A percentile compares a stretch with the other conserved stretches of the same genome.
These are phyloP conservation scores for Stictocephala bisonia DNA, from an alignment of 2,888 invertebrate species.

Conservation along the genomic window DNA sequence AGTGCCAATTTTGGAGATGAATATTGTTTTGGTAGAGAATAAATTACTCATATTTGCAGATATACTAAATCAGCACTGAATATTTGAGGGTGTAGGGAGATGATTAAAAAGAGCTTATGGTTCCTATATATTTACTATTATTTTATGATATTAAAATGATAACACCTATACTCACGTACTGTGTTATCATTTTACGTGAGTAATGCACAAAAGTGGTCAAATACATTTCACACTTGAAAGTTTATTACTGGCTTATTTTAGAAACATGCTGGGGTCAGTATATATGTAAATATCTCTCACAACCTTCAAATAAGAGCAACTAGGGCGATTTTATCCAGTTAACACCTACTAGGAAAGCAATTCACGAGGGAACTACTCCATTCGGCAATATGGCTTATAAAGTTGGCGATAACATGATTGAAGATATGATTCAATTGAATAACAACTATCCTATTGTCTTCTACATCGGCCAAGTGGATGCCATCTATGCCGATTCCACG, in stretches of 20 bases:
- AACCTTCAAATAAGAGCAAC: background rate
- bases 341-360: conserved; percentile 64
- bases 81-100: no score
- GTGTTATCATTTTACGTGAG: no score
- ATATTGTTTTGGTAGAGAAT: no score
- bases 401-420: conserved; percentile 76
- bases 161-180: no score
- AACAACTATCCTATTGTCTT: conserved; percentile 78
- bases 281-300: conserved; percentile 18
- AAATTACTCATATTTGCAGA: no score
- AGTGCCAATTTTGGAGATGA: no score
- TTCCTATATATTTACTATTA: no score
- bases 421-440: conserved; percentile 81
- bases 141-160: no score
- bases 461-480: conserved; percentile 92
- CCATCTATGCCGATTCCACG: conserved; percentile 89
- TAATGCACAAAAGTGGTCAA: no score
- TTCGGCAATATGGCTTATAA: conserved; percentile 76
- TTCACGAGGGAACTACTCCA: conserved; percentile 86
- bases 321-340: conserved; percentile 53
- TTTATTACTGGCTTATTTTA: background rate
- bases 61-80: no score
- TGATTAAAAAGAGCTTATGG: no score
- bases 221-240: background rate
- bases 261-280: background rate